These are phyloP conservation scores for Lepidotrigona ventralis DNA, from an alignment of 1,140 invertebrate species.

Conservation along the genomic window DNA sequence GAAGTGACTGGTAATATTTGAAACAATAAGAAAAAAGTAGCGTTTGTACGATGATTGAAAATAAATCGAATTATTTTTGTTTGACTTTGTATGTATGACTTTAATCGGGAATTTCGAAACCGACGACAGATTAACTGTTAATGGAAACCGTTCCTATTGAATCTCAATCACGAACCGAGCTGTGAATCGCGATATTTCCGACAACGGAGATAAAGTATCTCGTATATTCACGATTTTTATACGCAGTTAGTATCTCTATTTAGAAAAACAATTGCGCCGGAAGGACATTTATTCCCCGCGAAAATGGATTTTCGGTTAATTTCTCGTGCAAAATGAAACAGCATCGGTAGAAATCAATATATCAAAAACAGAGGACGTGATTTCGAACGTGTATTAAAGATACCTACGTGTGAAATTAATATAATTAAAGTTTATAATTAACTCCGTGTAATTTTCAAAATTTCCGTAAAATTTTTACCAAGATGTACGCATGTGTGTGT, in stretches of 20 bases:
- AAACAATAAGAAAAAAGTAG: too few relatives aligned
- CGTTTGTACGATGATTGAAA: too few relatives aligned
- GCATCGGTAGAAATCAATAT: neutral
- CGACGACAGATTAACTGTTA: neutral
- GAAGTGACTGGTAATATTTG: too few relatives aligned
- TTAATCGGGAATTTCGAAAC: neutral
- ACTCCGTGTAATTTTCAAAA: too few relatives aligned
- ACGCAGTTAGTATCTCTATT: neutral
- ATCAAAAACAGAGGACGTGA: too few relatives aligned
- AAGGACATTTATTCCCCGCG: neutral
- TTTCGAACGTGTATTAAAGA: too few relatives aligned
- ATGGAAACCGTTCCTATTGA: neutral
- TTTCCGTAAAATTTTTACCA: too few relatives aligned
- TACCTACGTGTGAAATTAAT: too few relatives aligned
- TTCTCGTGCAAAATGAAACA: neutral
- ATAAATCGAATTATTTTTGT: neutral
- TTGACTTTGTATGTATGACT: neutral
- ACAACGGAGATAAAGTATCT: neutral
- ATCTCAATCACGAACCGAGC: neutral
- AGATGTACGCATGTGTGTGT: too few relatives aligned
- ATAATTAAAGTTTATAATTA: too few relatives aligned
- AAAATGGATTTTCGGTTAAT: conserved; percentile 1
- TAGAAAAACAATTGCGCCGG: neutral
- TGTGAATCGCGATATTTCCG: neutral
- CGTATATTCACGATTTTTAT: neutral